Evolutionary conservation across 2,888 invertebrate species (phyloP).

Genomic region (Eurytoma adleriae): DNA sequence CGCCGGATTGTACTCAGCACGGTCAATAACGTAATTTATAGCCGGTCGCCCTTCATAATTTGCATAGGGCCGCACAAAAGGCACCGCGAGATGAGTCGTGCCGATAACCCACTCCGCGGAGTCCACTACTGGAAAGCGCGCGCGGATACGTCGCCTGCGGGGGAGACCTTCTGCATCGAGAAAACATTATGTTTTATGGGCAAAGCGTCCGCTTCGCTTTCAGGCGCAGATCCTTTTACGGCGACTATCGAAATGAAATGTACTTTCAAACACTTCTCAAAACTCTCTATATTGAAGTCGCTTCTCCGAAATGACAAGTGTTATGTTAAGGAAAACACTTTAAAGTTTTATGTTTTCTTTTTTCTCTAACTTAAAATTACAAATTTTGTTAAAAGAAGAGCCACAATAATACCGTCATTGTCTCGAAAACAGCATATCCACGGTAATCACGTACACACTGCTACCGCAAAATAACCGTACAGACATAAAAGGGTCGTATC

Average conservation of each 20-base stretch:
- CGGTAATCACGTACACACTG: not conserved
- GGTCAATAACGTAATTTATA: conserved; percentile 71
- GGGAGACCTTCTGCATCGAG: conserved; percentile 11
- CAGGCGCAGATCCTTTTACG: conserved; percentile 1
- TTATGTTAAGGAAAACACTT: too few relatives aligned
- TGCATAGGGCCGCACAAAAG: conserved; percentile 70
- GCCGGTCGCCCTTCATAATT: conserved; percentile 67
- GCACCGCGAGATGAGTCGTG: conserved; percentile 69
- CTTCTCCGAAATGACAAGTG: too few relatives aligned
- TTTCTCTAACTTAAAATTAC: too few relatives aligned
- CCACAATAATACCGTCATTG: too few relatives aligned
- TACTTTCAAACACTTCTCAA: too few relatives aligned
- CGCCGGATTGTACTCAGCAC: conserved; percentile 28
- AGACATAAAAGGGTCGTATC: not conserved
- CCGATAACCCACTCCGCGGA: conserved; percentile 63
- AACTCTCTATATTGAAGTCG: too few relatives aligned
- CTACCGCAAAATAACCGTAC: not conserved
- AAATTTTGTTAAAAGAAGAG: too few relatives aligned
- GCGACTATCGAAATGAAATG: not conserved
- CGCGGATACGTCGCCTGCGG: conserved; percentile 24
- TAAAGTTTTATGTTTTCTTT: too few relatives aligned
- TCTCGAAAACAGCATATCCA: not conserved
- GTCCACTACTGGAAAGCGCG: conserved; percentile 15
- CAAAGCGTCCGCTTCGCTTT: not conserved
- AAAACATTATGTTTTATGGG: conserved; percentile 22